Evolutionary conservation across 2,113 vertebrate genomes (phyloP), one percentile per base, ranked within the genome.

Genomic region (Bostrychus sinensis): DNA sequence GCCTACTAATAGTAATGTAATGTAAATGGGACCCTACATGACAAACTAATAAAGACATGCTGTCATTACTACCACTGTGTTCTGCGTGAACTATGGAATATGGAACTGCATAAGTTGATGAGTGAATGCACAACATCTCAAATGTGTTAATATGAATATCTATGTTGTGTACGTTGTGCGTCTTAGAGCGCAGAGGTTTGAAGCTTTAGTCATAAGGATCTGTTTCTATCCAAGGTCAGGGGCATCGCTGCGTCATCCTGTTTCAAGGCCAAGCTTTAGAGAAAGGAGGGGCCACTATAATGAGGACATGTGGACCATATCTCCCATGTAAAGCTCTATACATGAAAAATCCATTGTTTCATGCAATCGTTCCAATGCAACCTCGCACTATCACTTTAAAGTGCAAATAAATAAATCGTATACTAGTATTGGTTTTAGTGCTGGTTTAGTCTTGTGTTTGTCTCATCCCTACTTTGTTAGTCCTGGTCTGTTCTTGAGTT

Each of bases 261-360:
- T 83, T 89, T 89, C 89, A 89, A 91, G 88, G 89, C 89, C 88
- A 89, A 86, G 84, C 81, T 83, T 80, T 79, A 83, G 79, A 81
- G 68, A 59, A 11, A 73, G 88, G 83, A 85, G 77, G 75, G 83
- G 85, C 79, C 56, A 51, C 28, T 16, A 8, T 13, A 12, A 25
- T 17, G 48, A 51, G 53, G 28, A 55, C 53, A 13, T 13, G 28
- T 12, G 53, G 53, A 8, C 53, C 30, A 36, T 36, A 12, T 39
- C 37, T 32, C 13, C 14, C 11, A 39, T 39, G 37, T 39, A 1
- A 51, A 51, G 48, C 28, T 28, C 48, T 51, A 10, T 14, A 17
- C 7, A 8, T 51, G 25, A 16, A 51, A 26, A 16, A n/a, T n/a
- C n/a, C n/a, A n/a, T n/a, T n/a, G n/a, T n/a, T n/a, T n/a, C n/a